Evolutionary conservation across 2,888 invertebrate genomes (phyloP), one percentile per base, ranked within the genome.

Genomic region (Ophioninae sp.): DNA sequence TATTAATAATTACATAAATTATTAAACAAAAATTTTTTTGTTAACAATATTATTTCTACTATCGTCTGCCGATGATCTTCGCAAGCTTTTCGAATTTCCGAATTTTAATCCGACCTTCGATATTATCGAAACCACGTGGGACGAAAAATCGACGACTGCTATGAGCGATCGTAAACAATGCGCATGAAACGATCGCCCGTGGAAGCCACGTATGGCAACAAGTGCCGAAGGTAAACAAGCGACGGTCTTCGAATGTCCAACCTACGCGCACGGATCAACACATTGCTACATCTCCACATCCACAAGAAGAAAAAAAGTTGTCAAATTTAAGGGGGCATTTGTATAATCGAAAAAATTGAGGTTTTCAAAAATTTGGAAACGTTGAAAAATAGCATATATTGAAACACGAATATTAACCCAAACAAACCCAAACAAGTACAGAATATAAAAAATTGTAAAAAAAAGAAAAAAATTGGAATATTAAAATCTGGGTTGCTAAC

Each of bases 161-260:
- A 82, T 61, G 30, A 59, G 13, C 10, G 30, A 10, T 22, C 41
- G 71, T 10, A 51, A 51, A 51, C 17, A 39, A 56, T 67, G 39
- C 9, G 67, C 59, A 20, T 22, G 51, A 41, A 72, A 51, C 58
- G n/a, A 17, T 39, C 59, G 75, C 44, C 72, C 20, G 83, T 76
- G 65, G 79, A 65, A 74, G 74, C 81, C 83, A 71, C 81, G 74
- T 81, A 83, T 78, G 83, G 83, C 17, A 77, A 59, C 69, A 65
- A 69, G 74, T 77, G 77, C 74, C 74, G 83, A 81, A 78, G 73
- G 76, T 80, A 58, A 63, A 56, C 23, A 65, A 22, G 64, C 73
- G 74, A 77, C 78, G 81, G 78, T 71, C 63, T 67, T 65, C n/a
- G 58, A 58, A 58, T 13, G 63, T n/a, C 13, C 56, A 39, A 75